Percentiles rank a stretch among this genome's conserved stretches.
Conservation (phyloP, 1,140 invertebrate genomes). For the Danaus plexippus region DNA sequence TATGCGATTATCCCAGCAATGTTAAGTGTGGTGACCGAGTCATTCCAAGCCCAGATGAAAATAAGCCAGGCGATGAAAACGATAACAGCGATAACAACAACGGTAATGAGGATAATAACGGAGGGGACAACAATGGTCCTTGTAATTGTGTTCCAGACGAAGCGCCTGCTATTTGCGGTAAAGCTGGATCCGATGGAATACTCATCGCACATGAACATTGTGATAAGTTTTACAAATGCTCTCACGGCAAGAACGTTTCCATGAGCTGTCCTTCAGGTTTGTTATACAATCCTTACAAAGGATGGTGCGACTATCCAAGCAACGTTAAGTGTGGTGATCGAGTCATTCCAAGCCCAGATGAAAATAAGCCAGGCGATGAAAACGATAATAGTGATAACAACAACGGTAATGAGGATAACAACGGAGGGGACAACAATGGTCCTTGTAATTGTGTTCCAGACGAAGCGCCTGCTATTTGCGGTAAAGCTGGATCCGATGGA, state of each 20-base stretch:
- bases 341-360: constrained; percentile 3
- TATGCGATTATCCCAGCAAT: constrained; percentile 58
- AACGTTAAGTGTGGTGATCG: constrained; percentile 23
- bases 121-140: constrained; percentile 7
- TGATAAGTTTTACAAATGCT: constrained; percentile 29
- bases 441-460: constrained; percentile 27
- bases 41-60: constrained; percentile 2
- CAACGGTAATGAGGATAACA: neutral
- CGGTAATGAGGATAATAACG: neutral
- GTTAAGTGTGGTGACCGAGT: constrained; percentile 49
- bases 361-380: constrained; percentile 28
- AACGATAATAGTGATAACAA: constrained; percentile 56
- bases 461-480: constrained; percentile 20
- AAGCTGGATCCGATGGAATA: constrained; percentile 12
- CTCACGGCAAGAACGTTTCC: constrained; percentile 17
- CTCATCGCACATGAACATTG: constrained; percentile 26
- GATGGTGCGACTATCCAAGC: constrained; percentile 23
- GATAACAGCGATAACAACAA: constrained; percentile 47
- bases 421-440: constrained; percentile 4
- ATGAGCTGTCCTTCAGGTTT: constrained; percentile 13
- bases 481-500: constrained; percentile 12
- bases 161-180: constrained; percentile 18
- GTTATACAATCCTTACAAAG: constrained; percentile 14
- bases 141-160: constrained; percentile 28
- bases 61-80: constrained; percentile 38